phyloP scores from a whole-genome alignment of 1,140 invertebrate species.

The Pseudomyrmex flavicornis region DNA sequence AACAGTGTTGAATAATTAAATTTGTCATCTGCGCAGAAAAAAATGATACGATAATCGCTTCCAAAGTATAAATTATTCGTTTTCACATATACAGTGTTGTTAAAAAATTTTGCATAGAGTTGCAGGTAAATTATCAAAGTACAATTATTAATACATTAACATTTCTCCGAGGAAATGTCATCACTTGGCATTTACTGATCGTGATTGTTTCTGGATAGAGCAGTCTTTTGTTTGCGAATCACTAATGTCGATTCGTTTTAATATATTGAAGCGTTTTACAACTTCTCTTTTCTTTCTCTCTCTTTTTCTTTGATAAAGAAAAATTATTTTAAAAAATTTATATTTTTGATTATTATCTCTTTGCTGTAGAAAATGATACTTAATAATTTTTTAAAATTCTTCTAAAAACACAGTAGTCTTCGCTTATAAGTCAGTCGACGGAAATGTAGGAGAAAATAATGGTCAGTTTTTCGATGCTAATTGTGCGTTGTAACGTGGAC shows the following conservation, averaged over 20 bases:
- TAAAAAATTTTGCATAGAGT: background rate
- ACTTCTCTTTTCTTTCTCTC: background rate
- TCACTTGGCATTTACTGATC: constrained; percentile 22
- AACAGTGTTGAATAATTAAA: too few species aligned
- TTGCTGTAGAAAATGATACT: too few species aligned
- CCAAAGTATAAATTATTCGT: constrained; percentile 4
- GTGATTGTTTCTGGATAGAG: background rate
- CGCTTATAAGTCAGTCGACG: too few species aligned
- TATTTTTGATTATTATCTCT: too few species aligned
- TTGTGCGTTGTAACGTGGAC: too few species aligned
- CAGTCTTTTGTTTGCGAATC: constrained; percentile 15
- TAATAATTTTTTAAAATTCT: too few species aligned
- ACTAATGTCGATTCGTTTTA: constrained; percentile 18
- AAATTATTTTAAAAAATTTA: background rate
- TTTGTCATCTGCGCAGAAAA: too few species aligned
- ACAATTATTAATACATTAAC: background rate
- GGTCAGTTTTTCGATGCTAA: too few species aligned
- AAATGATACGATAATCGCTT: background rate
- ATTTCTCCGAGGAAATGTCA: background rate
- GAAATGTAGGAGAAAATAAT: too few species aligned
- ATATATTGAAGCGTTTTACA: background rate
- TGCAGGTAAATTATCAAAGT: background rate
- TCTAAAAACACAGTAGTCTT: too few species aligned
- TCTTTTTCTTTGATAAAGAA: background rate
- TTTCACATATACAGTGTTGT: background rate